Percentiles rank a stretch among this genome's conserved stretches.
Evolutionary conservation across 2,888 invertebrate species (phyloP).

Genomic region (Darwinula stevensoni): DNA sequence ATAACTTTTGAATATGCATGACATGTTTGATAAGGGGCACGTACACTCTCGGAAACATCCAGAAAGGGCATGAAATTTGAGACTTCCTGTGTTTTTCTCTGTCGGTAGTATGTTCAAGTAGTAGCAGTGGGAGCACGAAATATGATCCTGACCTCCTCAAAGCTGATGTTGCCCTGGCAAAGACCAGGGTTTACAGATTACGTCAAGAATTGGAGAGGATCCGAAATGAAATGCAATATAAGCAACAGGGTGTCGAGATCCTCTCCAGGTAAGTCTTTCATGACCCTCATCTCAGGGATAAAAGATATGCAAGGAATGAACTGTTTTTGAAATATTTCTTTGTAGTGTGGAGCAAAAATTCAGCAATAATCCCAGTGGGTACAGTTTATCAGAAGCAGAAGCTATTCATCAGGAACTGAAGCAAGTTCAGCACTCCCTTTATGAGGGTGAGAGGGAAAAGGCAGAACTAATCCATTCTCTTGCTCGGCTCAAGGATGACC

Average conservation of each 20-base stretch:
- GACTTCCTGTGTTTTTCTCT: too few relatives aligned
- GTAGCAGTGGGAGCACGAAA: slow-evolving; percentile 49
- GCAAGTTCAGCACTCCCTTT: slow-evolving; percentile 67
- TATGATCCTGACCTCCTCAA: slow-evolving; percentile 81
- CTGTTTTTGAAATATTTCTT: slow-evolving; percentile 4
- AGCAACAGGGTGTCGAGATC: slow-evolving; percentile 71
- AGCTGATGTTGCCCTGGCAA: slow-evolving; percentile 64
- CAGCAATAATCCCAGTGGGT: slow-evolving; percentile 30
- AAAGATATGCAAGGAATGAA: not conserved
- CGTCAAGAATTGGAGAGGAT: slow-evolving; percentile 72
- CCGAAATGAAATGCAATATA: slow-evolving; percentile 62
- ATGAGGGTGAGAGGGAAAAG: slow-evolving; percentile 71
- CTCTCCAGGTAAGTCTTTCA: slow-evolving; percentile 39
- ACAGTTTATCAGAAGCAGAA: slow-evolving; percentile 75
- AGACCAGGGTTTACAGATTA: slow-evolving; percentile 57
- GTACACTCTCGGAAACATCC: too few relatives aligned
- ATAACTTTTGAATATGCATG: too few relatives aligned
- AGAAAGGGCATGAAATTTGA: too few relatives aligned
- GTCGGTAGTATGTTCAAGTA: slow-evolving; percentile 33
- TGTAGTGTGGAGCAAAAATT: not conserved
- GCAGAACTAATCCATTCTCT: slow-evolving; percentile 77
- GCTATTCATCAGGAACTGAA: slow-evolving; percentile 56
- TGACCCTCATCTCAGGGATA: not conserved
- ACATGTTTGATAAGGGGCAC: too few relatives aligned
- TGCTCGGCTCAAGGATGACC: slow-evolving; percentile 69